phyloP scores from a whole-genome alignment of 2,888 invertebrate genomes.

The Bugulina stolonifera region DNA sequence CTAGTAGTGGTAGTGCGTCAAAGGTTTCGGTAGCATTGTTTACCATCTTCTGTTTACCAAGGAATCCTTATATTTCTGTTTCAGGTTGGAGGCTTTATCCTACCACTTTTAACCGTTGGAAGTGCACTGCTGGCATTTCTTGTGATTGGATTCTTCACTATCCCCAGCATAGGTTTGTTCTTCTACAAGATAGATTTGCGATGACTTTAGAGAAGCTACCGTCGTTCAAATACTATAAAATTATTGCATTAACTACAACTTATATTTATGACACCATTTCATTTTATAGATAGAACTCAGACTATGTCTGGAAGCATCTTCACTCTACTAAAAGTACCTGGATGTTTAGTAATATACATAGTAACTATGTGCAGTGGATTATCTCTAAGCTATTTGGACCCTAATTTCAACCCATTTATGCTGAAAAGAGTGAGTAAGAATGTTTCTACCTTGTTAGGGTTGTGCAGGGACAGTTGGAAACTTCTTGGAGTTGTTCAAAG shows the following conservation, averaged over 20 bases:
- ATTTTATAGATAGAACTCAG: too few species aligned
- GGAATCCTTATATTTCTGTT: background rate
- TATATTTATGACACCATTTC: too few species aligned
- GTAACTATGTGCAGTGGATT: background rate
- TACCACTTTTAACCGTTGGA: background rate
- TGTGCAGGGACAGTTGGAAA: too few species aligned
- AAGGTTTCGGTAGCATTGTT: too few species aligned
- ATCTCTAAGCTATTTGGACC: background rate
- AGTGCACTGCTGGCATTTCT: background rate
- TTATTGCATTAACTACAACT: too few species aligned
- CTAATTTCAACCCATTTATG: background rate
- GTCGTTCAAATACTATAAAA: too few species aligned
- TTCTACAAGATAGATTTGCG: too few species aligned
- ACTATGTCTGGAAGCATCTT: background rate
- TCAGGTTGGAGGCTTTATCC: background rate
- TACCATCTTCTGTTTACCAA: too few species aligned
- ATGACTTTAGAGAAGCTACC: too few species aligned
- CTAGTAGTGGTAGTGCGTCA: too few species aligned
- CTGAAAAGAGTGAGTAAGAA: background rate
- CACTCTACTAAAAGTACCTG: background rate
- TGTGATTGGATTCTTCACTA: background rate
- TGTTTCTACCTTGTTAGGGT: too few species aligned
- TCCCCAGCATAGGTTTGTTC: background rate
- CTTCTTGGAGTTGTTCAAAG: too few species aligned
- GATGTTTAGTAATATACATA: background rate